A percentile compares a stretch with the other conserved stretches of the same genome.
phyloP scores from a whole-genome alignment of 2,888 invertebrate species.

The Ferdinandea cuprea region DNA sequence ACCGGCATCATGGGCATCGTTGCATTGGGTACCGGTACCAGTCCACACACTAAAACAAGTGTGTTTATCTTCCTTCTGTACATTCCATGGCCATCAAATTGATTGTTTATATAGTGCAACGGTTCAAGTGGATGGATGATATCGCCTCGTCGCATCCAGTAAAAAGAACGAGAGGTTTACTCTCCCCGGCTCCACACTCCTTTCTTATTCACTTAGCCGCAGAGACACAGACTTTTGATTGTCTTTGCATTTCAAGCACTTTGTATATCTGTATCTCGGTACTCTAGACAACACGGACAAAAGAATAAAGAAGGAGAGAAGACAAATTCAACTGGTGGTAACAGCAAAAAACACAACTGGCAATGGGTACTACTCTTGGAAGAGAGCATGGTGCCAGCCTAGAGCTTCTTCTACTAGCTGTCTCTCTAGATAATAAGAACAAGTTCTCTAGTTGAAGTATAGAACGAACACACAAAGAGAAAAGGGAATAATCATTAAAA shows the following conservation, averaged over 20 bases:
- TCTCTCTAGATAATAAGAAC: slow-evolving; percentile 51
- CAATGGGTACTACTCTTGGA: slow-evolving; percentile 6
- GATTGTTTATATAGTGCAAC: slow-evolving; percentile 75
- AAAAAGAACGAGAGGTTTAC: slow-evolving; percentile 48
- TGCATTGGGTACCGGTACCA: slow-evolving; percentile 36
- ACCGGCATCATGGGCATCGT: slow-evolving; percentile 11
- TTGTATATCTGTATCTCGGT: too few relatives aligned
- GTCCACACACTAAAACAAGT: slow-evolving; percentile 65
- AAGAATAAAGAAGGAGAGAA: slow-evolving; percentile 13
- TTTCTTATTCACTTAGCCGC: slow-evolving; percentile 53
- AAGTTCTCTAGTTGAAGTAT: slow-evolving; percentile 36
- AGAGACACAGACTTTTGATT: slow-evolving; percentile 72
- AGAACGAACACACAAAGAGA: slow-evolving; percentile 13
- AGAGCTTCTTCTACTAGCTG: slow-evolving; percentile 33
- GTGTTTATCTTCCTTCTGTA: slow-evolving; percentile 69
- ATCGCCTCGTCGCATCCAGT: slow-evolving; percentile 58
- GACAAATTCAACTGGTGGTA: slow-evolving; percentile 48
- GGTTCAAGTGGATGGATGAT: slow-evolving; percentile 75
- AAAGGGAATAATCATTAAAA: slow-evolving; percentile 66
- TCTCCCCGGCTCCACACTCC: slow-evolving; percentile 10
- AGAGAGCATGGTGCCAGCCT: slow-evolving; percentile 12
- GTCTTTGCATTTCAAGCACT: slow-evolving; percentile 63
- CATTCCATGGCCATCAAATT: slow-evolving; percentile 74
- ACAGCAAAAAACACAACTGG: slow-evolving; percentile 42
- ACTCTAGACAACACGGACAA: slow-evolving; percentile 48